Conservation (phyloP, 2,797 vertebrate genomes). For the Helicolenus hilgendorfi region DNA sequence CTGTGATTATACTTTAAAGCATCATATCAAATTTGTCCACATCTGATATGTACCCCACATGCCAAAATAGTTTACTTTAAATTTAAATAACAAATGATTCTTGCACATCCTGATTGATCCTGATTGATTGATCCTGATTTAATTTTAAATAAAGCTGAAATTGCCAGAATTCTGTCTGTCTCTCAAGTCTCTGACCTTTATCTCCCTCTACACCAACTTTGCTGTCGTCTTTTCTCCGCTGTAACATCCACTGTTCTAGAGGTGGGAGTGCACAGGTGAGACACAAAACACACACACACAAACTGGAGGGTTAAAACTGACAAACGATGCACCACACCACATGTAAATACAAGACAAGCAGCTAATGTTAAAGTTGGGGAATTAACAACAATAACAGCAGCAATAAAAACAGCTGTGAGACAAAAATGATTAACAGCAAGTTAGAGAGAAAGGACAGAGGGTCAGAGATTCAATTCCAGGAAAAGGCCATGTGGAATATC, state of each 20-base stretch:
- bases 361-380: not conserved
- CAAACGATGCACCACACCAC: slow-evolving; percentile 1
- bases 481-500: slow-evolving; percentile 59
- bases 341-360: not conserved
- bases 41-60: not conserved
- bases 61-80: not conserved
- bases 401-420: slow-evolving; percentile 24
- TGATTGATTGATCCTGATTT: slow-evolving; percentile 11
- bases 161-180: not conserved
- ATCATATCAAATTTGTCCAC: too few relatives aligned
- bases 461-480: slow-evolving; percentile 55
- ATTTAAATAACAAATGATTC: not conserved
- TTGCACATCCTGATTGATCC: not conserved
- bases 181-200: slow-evolving; percentile 83
- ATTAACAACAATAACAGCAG: slow-evolving; percentile 2
- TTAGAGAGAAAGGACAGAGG: slow-evolving; percentile 13
- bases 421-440: not conserved
- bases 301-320: slow-evolving; percentile 34
- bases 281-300: slow-evolving; percentile 53
- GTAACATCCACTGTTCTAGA: slow-evolving; percentile 90
- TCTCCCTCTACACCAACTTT: slow-evolving; percentile 62
- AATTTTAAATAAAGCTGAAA: not conserved
- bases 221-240: slow-evolving; percentile 78
- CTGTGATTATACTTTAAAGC: too few relatives aligned
- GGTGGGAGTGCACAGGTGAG: slow-evolving; percentile 30